Percentiles rank a stretch among this genome's conserved stretches.
These are phyloP conservation scores for Nephrotoma guestfalica DNA, from an alignment of 2,888 invertebrate species.

Conservation along the genomic window DNA sequence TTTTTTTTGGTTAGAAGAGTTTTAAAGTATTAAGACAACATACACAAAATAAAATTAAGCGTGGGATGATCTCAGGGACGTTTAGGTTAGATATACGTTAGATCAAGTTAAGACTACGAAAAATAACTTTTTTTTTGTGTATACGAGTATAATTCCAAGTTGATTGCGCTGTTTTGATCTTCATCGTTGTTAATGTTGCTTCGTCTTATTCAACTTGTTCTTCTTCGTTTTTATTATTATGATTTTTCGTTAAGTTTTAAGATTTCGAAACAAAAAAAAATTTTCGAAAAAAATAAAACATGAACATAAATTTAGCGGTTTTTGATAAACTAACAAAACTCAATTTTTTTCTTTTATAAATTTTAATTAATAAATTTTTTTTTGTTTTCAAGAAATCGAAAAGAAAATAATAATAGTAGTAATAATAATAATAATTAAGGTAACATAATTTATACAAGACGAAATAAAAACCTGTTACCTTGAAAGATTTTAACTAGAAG, in stretches of 20 bases:
- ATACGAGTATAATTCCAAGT: neutral
- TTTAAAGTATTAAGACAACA: neutral
- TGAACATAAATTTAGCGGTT: neutral
- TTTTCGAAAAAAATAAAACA: neutral
- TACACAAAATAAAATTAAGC: neutral
- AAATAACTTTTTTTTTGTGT: neutral
- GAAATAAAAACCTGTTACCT: neutral
- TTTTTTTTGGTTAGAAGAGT: neutral
- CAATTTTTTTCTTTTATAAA: neutral
- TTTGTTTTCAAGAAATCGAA: neutral
- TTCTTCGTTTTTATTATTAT: neutral
- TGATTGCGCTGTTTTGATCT: neutral
- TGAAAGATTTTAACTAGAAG: neutral
- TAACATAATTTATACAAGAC: neutral
- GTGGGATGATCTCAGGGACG: conserved; percentile 3
- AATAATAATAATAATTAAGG: neutral
- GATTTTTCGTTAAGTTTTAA: neutral
- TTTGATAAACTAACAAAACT: neutral
- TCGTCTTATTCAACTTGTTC: neutral
- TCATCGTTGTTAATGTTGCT: neutral
- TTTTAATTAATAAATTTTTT: neutral
- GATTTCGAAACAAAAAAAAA: neutral
- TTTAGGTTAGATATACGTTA: neutral
- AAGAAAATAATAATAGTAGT: neutral
- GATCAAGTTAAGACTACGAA: neutral